Evolutionary conservation across 2,113 vertebrate species (phyloP), one percentile per base, ranked within the genome.

Genomic region (Illadopsis cleaveri): DNA sequence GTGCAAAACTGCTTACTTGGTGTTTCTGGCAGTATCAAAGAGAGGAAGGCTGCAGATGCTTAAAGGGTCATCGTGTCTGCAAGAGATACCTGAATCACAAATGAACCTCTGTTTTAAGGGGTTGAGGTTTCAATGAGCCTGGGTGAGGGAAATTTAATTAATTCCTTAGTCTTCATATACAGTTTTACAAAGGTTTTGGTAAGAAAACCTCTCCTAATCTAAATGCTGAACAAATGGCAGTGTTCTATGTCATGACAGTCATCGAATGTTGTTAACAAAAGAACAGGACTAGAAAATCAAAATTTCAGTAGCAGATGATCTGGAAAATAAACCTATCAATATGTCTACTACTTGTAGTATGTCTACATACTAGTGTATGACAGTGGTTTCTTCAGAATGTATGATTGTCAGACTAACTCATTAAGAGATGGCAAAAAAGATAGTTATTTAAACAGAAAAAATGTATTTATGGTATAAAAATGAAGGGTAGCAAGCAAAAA

Each of bases 101-200:
- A 37, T 0, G 0, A 61, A 15, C 5, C 0, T 5, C 21, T 78
- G 6, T 50, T 70, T 75, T 40, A 70, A 12, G 5, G 31, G 33
- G 30, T 38, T 61, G 23, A 87, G 75, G 9, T 79, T 78, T 79
- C 61, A 60, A 14, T 31, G 17, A 79, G 44, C 48, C 24, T 83
- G 13, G 3, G 15, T 85, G 45, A 80, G 30, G 45, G 68, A 57
- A 64, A 80, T 60, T 30, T 45, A 37, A 65, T 70, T 64, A 62
- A 53, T 85, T 90, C 18, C 23, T 65, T 76, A 25, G 28, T 48
- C 50, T 91, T 73, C 35, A 50, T 33, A 21, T 45, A 35, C 25
- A 65, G 22, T 68, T 84, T 78, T 77, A 50, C 68, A 83, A 79
- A 77, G 9, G 20, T 60, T 25, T 48, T 91, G 44, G 19, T 56